phyloP scores from a whole-genome alignment of 2,888 invertebrate species.

The Microctonus brassicae region DNA sequence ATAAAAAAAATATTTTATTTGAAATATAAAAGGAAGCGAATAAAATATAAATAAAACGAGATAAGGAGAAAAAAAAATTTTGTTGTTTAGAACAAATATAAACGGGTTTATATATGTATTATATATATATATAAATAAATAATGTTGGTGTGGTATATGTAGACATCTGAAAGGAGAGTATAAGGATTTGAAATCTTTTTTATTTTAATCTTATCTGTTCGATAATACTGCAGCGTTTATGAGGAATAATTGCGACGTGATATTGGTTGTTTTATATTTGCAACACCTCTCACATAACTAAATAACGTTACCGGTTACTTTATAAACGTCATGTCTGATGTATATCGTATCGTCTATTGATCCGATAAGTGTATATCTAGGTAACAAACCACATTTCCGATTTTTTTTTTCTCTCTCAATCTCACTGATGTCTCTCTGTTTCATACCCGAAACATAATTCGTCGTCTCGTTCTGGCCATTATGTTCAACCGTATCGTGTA shows the following conservation, averaged over 20 bases:
- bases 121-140: too few relatives aligned
- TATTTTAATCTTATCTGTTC: constrained; percentile 59
- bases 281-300: neutral
- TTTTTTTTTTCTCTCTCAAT: too few relatives aligned
- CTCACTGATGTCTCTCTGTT: neutral
- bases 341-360: neutral
- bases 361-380: neutral
- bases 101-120: neutral
- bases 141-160: neutral
- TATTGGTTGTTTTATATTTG: constrained; percentile 1
- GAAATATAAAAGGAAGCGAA: neutral
- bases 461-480: neutral
- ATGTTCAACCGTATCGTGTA: constrained; percentile 21
- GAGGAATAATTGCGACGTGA: constrained; percentile 47
- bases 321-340: neutral
- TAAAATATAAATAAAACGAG: neutral
- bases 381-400: neutral
- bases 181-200: neutral
- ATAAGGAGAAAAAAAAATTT: neutral
- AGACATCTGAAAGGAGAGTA: neutral
- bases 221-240: constrained; percentile 55
- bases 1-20: neutral
- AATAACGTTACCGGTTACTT: neutral
- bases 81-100: neutral
- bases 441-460: neutral